Percentiles rank a stretch among this genome's conserved stretches.
These are phyloP conservation scores for Mastomys coucha DNA, from an alignment of 2,113 vertebrate genomes.

Conservation along the genomic window DNA sequence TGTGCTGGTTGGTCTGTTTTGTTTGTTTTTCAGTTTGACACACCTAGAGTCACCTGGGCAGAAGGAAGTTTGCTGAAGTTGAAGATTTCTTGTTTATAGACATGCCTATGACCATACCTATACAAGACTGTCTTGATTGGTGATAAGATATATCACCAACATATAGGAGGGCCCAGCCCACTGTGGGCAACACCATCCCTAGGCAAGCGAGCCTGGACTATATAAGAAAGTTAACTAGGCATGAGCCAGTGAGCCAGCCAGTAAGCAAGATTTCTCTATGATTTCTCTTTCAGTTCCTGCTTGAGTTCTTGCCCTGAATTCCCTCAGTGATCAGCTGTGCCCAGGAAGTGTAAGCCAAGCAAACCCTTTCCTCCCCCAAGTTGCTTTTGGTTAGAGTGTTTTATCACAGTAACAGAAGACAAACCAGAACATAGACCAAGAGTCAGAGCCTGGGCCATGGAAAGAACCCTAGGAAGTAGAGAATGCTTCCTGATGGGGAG, in stretches of 20 bases:
- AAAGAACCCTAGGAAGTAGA: neutral
- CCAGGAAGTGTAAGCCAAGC: neutral
- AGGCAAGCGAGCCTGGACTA: neutral
- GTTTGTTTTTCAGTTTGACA: neutral
- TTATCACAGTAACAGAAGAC: neutral
- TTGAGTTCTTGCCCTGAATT: neutral
- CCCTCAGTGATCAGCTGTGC: neutral
- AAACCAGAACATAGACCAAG: neutral
- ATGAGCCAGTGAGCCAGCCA: neutral
- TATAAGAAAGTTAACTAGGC: neutral
- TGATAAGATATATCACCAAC: too few relatives aligned
- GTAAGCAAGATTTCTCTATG: neutral
- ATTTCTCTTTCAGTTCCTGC: neutral
- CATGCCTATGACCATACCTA: neutral
- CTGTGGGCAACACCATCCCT: neutral
- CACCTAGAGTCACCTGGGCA: neutral
- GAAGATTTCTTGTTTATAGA: neutral
- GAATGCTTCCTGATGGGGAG: neutral
- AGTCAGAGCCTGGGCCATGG: neutral
- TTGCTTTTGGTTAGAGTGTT: neutral
- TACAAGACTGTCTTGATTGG: neutral
- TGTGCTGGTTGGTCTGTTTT: neutral
- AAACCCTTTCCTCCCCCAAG: neutral
- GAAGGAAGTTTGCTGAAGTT: neutral
- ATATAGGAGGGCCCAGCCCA: neutral